Evolutionary conservation across 2,888 invertebrate genomes (phyloP).

Genomic region (Phrixothrix hirtus): DNA sequence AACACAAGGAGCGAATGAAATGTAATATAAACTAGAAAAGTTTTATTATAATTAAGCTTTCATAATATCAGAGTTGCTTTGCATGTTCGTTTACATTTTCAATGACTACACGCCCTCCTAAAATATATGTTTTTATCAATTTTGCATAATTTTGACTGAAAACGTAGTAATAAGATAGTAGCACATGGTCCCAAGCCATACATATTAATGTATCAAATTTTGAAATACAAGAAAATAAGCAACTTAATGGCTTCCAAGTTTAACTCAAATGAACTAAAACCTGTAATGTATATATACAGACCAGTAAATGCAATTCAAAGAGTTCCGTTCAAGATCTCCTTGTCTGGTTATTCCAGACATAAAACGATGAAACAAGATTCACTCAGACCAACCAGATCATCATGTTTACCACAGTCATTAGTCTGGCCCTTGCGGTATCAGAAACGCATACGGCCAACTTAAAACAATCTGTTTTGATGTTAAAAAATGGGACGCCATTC

Average conservation of each 20-base stretch:
- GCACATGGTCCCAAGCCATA: too few relatives aligned
- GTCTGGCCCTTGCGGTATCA: slow-evolving; percentile 25
- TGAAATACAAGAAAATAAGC: too few relatives aligned
- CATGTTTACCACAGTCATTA: slow-evolving; percentile 25
- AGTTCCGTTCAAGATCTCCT: slow-evolving; percentile 40
- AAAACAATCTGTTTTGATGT: slow-evolving; percentile 20
- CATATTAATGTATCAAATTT: too few relatives aligned
- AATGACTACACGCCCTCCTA: too few relatives aligned
- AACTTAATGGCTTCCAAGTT: slow-evolving; percentile 29
- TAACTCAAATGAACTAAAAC: slow-evolving; percentile 33
- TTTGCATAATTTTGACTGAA: too few relatives aligned
- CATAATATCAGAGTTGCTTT: too few relatives aligned
- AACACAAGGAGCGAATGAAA: too few relatives aligned
- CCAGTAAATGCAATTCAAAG: slow-evolving; percentile 36
- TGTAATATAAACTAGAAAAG: too few relatives aligned
- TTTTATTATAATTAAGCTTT: too few relatives aligned
- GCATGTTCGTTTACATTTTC: too few relatives aligned
- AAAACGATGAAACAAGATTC: slow-evolving; percentile 42
- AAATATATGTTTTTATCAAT: too few relatives aligned
- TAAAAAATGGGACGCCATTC: slow-evolving; percentile 19
- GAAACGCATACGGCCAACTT: slow-evolving; percentile 18
- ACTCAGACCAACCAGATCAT: slow-evolving; percentile 32
- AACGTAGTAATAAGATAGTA: too few relatives aligned
- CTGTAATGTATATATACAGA: slow-evolving; percentile 35
- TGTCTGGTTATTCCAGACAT: slow-evolving; percentile 40